Evolutionary conservation across 2,797 vertebrate species (phyloP).

Genomic region (Xenops minutus): DNA sequence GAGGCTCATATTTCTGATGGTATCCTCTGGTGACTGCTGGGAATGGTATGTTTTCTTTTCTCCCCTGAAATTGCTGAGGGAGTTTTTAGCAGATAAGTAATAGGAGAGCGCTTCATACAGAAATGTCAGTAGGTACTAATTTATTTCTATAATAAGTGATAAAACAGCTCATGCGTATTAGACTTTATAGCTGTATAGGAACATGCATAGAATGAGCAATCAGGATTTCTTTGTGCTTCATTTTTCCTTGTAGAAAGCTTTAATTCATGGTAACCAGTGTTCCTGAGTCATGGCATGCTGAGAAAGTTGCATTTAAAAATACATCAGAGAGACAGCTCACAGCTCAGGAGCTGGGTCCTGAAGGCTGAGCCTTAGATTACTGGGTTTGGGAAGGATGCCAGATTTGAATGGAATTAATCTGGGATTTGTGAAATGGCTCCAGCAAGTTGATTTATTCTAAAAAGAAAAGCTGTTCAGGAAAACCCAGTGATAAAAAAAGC

Average conservation of each 20-base stretch:
- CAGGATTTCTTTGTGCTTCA: background rate
- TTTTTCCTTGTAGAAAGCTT: conserved; percentile 16
- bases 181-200: background rate
- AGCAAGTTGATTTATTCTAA: conserved; percentile 33
- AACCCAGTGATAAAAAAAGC: background rate
- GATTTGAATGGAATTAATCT: conserved; percentile 58
- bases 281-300: conserved; percentile 5
- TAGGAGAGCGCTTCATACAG: background rate
- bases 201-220: background rate
- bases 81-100: background rate
- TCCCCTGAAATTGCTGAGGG: background rate
- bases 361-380: conserved; percentile 21
- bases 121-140: background rate
- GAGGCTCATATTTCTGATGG: background rate
- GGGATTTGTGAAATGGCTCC: conserved; percentile 56
- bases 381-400: conserved; percentile 25
- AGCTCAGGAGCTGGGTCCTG: background rate
- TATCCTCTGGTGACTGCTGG: background rate
- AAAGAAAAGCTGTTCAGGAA: conserved; percentile 46
- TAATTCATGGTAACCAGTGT: background rate
- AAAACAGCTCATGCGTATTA: background rate
- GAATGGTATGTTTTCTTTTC: background rate
- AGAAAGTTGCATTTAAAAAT: conserved; percentile 14
- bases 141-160: background rate
- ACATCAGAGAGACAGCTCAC: background rate